These are phyloP conservation scores for Ariolimax columbianus DNA, from an alignment of 2,888 invertebrate species.

Conservation along the genomic window DNA sequence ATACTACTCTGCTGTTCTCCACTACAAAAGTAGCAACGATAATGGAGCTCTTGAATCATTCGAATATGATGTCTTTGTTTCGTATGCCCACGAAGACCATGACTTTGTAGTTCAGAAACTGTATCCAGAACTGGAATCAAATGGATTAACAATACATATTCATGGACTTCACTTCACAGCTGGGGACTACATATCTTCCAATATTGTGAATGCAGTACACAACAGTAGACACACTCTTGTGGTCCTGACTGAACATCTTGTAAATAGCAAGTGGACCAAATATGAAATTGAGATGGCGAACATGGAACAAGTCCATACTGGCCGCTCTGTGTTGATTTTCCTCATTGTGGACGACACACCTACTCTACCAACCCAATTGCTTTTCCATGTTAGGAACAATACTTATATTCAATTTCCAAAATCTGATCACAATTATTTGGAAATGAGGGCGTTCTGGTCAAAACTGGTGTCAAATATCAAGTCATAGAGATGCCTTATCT, in stretches of 20 bases:
- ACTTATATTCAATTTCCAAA: constrained; percentile 35
- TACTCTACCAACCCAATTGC: background rate
- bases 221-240: constrained; percentile 50
- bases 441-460: constrained; percentile 19
- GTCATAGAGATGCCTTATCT: background rate
- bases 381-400: constrained; percentile 30
- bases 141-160: constrained; percentile 39
- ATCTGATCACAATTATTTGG: background rate
- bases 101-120: constrained; percentile 33
- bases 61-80: constrained; percentile 49
- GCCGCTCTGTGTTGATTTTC: constrained; percentile 44
- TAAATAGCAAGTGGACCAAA: constrained; percentile 44
- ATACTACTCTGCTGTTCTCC: constrained; percentile 39
- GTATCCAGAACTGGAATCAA: background rate
- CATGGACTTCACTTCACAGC: constrained; percentile 39
- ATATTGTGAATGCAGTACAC: constrained; percentile 46
- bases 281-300: constrained; percentile 54
- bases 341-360: constrained; percentile 26
- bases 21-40: background rate
- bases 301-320: constrained; percentile 45
- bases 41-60: background rate
- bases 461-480: constrained; percentile 21
- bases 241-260: constrained; percentile 33
- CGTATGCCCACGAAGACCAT: constrained; percentile 45
- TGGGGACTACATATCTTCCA: constrained; percentile 43